Evolutionary conservation across 2,113 vertebrate species (phyloP).

Genomic region (Zosterops hypoxanthus): DNA sequence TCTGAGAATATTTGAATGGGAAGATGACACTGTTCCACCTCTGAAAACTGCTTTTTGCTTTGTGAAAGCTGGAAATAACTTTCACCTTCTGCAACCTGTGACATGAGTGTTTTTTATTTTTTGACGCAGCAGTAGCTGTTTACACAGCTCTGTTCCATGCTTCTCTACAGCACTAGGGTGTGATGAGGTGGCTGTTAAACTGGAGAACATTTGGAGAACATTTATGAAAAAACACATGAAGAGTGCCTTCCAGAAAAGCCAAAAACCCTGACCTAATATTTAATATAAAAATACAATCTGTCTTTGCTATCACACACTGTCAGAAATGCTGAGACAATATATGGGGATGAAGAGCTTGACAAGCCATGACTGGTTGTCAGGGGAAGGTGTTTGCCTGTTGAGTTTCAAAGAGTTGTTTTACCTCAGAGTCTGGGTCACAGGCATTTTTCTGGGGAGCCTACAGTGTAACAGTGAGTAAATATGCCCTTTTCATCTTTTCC

Average conservation of each 20-base stretch:
- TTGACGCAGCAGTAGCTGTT: not conserved
- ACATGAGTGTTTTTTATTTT: not conserved
- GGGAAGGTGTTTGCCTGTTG: not conserved
- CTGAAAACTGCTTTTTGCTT: not conserved
- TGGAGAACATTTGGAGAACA: not conserved
- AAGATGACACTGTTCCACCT: not conserved
- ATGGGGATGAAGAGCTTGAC: not conserved
- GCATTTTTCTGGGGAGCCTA: not conserved
- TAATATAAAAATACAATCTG: not conserved
- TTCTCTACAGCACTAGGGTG: too few species aligned
- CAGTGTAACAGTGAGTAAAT: not conserved
- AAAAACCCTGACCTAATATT: not conserved
- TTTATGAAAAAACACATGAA: not conserved
- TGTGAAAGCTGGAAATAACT: not conserved
- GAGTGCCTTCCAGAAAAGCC: not conserved
- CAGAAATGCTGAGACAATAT: not conserved
- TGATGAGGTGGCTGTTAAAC: not conserved
- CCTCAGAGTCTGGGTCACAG: not conserved
- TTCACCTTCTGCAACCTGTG: not conserved
- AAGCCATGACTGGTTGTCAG: not conserved
- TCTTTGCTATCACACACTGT: not conserved
- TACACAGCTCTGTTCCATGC: not conserved
- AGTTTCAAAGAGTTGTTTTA: not conserved
- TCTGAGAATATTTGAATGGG: not conserved
- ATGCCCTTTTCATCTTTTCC: not conserved